phyloP scores from a whole-genome alignment of 2,113 vertebrate species.

The Stercorarius parasiticus region DNA sequence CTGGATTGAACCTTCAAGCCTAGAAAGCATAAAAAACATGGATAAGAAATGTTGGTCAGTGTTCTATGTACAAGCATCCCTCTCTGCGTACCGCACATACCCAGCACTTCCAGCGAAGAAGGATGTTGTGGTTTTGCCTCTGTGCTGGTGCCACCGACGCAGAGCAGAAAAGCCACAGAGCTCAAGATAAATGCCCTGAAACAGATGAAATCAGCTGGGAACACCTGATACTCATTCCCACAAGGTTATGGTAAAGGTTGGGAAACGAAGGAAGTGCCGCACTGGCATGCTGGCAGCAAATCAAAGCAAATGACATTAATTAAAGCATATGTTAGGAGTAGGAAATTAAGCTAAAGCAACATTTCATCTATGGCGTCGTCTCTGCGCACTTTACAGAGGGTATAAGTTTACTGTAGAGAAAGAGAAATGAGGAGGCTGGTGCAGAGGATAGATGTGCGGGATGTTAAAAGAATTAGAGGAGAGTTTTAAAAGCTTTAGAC shows the following conservation, averaged over 20 bases:
- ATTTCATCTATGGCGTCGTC: conserved; percentile 37
- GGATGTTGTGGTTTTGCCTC: not conserved
- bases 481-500: conserved; percentile 53
- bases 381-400: conserved; percentile 21
- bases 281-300: conserved; percentile 61
- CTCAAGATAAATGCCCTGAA: not conserved
- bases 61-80: not conserved
- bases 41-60: not conserved
- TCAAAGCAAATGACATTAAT: conserved; percentile 64
- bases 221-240: conserved; percentile 56
- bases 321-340: conserved; percentile 56
- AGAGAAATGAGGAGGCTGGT: conserved; percentile 60
- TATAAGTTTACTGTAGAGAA: conserved; percentile 48
- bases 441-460: conserved; percentile 50
- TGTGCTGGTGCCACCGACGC: not conserved
- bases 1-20: not conserved
- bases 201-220: not conserved
- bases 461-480: conserved; percentile 48
- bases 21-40: not conserved
- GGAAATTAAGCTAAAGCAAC: conserved; percentile 63
- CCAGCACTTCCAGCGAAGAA: not conserved
- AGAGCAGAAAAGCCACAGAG: not conserved
- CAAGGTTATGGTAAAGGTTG: conserved; percentile 26
- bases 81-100: not conserved
- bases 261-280: conserved; percentile 30